A percentile compares a stretch with the other conserved stretches of the same genome.
These are phyloP conservation scores for Pituophis catenifer DNA, from an alignment of 2,113 vertebrate genomes.

Conservation along the genomic window DNA sequence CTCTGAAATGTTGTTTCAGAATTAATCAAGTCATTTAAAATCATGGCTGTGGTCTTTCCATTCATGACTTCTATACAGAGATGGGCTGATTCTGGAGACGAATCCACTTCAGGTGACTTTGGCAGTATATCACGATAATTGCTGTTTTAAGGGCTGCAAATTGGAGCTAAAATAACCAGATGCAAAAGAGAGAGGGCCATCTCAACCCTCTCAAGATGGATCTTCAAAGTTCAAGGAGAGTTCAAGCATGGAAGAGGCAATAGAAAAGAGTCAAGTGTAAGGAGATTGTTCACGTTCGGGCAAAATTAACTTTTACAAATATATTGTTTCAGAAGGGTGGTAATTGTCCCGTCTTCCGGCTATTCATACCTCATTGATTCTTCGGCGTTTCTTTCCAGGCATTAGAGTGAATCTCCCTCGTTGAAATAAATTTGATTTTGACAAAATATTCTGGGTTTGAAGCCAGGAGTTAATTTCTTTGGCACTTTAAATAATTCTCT, in stretches of 20 bases:
- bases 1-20: conserved; percentile 80
- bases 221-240: conserved; percentile 97
- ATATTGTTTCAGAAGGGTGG: conserved; percentile 87
- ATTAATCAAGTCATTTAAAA: conserved; percentile 88
- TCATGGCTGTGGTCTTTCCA: conserved; percentile 77
- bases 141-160: conserved; percentile 90
- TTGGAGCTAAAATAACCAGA: conserved; percentile 98
- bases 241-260: conserved; percentile 90
- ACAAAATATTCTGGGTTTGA: conserved; percentile 77
- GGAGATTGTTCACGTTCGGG: conserved; percentile 79
- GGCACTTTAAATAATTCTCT: conserved; percentile 47
- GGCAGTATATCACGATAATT: conserved; percentile 93
- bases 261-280: conserved; percentile 85
- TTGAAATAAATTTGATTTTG: conserved; percentile 79
- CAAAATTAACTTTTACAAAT: conserved; percentile 94
- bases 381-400: conserved; percentile 80
- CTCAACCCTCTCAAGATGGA: conserved; percentile 78
- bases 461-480: conserved; percentile 64
- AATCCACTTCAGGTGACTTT: conserved; percentile 84
- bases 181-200: conserved; percentile 88
- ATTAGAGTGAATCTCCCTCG: conserved; percentile 73
- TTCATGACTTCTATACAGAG: conserved; percentile 75
- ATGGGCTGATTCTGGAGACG: conserved; percentile 84
- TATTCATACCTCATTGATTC: conserved; percentile 91
- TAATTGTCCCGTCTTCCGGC: conserved; percentile 93